A percentile compares a stretch with the other conserved stretches of the same genome.
Conservation (phyloP, 2,113 vertebrate species). For the Larimichthys crocea region DNA sequence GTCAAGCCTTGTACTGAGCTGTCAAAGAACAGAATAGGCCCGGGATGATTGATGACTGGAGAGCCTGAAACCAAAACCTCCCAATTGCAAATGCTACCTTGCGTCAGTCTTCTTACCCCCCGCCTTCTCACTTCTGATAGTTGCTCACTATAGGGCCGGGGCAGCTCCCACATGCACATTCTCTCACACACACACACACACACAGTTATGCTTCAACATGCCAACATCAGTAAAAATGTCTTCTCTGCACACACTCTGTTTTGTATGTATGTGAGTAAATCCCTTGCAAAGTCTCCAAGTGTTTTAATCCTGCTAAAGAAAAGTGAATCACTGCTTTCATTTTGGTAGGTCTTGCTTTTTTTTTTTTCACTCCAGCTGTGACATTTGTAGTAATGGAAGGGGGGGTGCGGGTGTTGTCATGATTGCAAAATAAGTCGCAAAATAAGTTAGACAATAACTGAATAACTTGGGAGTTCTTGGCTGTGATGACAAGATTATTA, state of each 20-base stretch:
- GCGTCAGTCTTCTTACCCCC: slow-evolving; percentile 91
- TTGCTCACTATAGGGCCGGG: slow-evolving; percentile 89
- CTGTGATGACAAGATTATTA: slow-evolving; percentile 98
- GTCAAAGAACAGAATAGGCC: slow-evolving; percentile 99
- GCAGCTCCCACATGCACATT: slow-evolving; percentile 89
- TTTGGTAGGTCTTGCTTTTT: slow-evolving; percentile 54
- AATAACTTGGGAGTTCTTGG: slow-evolving; percentile 86
- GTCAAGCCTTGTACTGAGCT: slow-evolving; percentile 99
- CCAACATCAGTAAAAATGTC: slow-evolving; percentile 85
- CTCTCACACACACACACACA: slow-evolving; percentile 43
- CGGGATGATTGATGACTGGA: slow-evolving; percentile 99
- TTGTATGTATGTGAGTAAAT: slow-evolving; percentile 75
- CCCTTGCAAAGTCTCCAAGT: slow-evolving; percentile 81
- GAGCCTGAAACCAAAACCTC: slow-evolving; percentile 99
- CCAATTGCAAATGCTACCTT: slow-evolving; percentile 97
- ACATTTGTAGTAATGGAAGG: slow-evolving; percentile 35
- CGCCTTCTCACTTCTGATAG: slow-evolving; percentile 73
- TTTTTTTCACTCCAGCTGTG: slow-evolving; percentile 64
- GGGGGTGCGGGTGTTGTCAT: not conserved
- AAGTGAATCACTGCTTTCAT: slow-evolving; percentile 73
- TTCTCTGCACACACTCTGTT: slow-evolving; percentile 81
- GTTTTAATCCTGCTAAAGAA: slow-evolving; percentile 83
- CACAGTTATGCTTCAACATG: slow-evolving; percentile 76
- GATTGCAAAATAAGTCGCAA: not conserved
- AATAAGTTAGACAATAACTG: slow-evolving; percentile 47